Evolutionary conservation across 1,140 invertebrate species (phyloP).

Genomic region (Andrena cerasifolii): DNA sequence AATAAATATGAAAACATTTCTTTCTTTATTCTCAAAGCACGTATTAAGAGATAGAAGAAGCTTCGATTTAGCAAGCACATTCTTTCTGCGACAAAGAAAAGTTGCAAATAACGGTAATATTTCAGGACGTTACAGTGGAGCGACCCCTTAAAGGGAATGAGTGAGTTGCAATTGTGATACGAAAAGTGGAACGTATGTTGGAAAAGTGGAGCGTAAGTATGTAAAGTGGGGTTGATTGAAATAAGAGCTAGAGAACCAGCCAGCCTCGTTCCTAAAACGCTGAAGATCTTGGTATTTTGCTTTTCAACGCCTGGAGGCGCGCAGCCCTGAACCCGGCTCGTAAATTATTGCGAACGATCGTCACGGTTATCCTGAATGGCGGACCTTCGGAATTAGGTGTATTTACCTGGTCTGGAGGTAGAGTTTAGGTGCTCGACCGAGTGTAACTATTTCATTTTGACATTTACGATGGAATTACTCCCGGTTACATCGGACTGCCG

Average conservation of each 20-base stretch:
- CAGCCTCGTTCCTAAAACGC: neutral
- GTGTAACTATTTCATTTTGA: constrained; percentile 62
- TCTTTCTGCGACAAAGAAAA: too few species aligned
- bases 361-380: constrained; percentile 33
- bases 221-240: neutral
- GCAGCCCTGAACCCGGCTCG: constrained; percentile 21
- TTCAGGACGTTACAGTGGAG: too few species aligned
- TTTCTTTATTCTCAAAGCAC: too few species aligned
- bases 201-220: too few species aligned
- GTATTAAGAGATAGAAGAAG: too few species aligned
- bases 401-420: constrained; percentile 38
- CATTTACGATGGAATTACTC: constrained; percentile 61
- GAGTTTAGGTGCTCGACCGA: constrained; percentile 33
- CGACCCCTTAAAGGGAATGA: too few species aligned
- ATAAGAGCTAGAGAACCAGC: neutral
- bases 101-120: too few species aligned
- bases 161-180: too few species aligned
- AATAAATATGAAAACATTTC: too few species aligned
- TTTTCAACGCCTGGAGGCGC: constrained; percentile 35
- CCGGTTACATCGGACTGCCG: constrained; percentile 46
- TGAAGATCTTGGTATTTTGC: constrained; percentile 16
- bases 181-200: too few species aligned
- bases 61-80: too few species aligned
- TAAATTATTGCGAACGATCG: constrained; percentile 56
- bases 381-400: constrained; percentile 54